Base-by-base conservation (phyloP, 2,113 vertebrate genomes). In the Ammodramus savannarum region DNA sequence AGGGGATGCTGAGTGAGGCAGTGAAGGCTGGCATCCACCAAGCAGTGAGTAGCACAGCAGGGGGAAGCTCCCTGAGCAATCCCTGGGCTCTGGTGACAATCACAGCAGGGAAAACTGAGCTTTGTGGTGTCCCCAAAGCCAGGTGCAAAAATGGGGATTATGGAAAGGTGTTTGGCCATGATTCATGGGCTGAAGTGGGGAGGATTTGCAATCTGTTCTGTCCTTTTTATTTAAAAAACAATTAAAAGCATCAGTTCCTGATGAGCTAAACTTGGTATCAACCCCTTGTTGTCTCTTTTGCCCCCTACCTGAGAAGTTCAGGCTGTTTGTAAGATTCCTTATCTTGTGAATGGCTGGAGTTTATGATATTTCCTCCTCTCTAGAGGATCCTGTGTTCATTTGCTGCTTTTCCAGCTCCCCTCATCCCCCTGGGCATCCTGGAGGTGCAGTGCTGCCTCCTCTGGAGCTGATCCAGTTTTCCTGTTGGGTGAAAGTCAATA, bases 1-100 rank as follows among this genome's bases (percentile, higher is more conserved):
- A 99, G 86, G 99, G 98, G 65, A 85, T 99, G 97, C 96, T 99
- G 97, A 99, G 98, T 65, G 98, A 99, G 36, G 95, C 94, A 41
- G 98, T 99, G 89, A 99, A 99, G 97, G 98, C 93, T 39, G 95
- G 95, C 68, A 98, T 99, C 90, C 97, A 98, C 23, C 98, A 99
- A 94, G 99, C 98, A 62, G 99, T 99, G 97, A 99, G 99, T 98
- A 79, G 46, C 62, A 59, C 46, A 44, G 72, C 65, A 20, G 57
- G 23, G 49, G 3, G 9, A 13, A 48, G 1, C 15, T 20, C 25
- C 7, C 71, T 19, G 25, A 6, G 26, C 36, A 32, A 1, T 5
- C 26, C 23, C 65, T 26, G 73, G 71, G 61, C 44, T 12, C 32
- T 9, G 29, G 3, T 38, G 58, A 26, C 54, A 49, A 0, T 38